These are phyloP conservation scores for Aleiodes leptofemur DNA, from an alignment of 2,888 invertebrate species.

Conservation along the genomic window DNA sequence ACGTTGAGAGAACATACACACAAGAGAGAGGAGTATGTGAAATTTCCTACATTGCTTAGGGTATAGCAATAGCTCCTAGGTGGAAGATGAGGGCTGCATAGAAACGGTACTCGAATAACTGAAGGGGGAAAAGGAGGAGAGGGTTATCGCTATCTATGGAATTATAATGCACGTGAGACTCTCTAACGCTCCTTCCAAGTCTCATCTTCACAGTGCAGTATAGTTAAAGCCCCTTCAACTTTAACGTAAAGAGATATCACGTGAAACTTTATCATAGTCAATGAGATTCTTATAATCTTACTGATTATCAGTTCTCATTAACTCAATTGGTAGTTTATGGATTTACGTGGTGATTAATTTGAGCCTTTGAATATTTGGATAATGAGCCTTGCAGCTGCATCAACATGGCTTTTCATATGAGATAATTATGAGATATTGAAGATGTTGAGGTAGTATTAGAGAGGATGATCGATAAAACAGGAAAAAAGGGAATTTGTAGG, in stretches of 20 bases:
- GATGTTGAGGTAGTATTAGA: no score
- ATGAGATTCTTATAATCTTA: no score
- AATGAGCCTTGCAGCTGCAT: no score
- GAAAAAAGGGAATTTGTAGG: no score
- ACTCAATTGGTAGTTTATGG: no score
- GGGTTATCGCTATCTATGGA: conserved; percentile 35
- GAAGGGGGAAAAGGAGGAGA: neutral
- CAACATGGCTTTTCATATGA: no score
- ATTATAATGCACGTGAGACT: conserved; percentile 35
- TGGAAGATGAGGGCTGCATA: conserved; percentile 15
- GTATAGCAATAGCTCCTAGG: conserved; percentile 14
- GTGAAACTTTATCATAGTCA: conserved; percentile 20
- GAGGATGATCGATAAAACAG: no score
- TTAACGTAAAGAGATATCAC: conserved; percentile 14
- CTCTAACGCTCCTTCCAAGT: conserved; percentile 14
- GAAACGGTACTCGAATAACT: conserved; percentile 27
- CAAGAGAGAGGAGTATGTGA: neutral
- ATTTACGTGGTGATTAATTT: no score
- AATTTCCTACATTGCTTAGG: conserved; percentile 21
- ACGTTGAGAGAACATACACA: neutral
- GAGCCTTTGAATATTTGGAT: no score
- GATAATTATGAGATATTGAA: no score
- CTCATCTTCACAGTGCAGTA: conserved; percentile 10
- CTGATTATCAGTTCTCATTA: no score
- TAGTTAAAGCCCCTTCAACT: neutral